Evolutionary conservation across 1,140 invertebrate genomes (phyloP), one percentile per base, ranked within the genome.

Genomic region (Trichonephila inaurata): DNA sequence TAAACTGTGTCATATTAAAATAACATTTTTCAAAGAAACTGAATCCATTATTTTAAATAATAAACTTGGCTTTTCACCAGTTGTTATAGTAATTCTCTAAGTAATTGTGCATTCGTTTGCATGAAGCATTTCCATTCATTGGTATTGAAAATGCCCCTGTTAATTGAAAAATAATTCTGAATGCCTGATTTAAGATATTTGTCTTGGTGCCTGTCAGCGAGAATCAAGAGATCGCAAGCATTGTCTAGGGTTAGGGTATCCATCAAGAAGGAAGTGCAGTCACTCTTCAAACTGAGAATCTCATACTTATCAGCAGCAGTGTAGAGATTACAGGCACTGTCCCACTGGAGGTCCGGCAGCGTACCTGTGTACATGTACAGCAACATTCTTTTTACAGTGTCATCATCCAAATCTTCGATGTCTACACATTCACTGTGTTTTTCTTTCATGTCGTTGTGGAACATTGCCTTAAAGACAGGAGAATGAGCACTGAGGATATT

Each of bases 391-490:
- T 44, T 6, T 1, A 72, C 16, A 19, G 66, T 44, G 61, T 10
- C 28, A n/a, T 18, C 21, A 58, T 44, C 66, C 40, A 77, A 7
- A 21, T 77, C 89, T n/a, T 1, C 21, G 33, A 91, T 91, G 8
- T 21, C 21, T 44, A 91, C 58, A 7, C 28, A 72, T 14, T 77
- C 40, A 1, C 16, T 58, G n/a, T 7, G 8, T 18, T 40, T 77
- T 12, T 91, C 64, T 18, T 40, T 24, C 40, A 81, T 77, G 24
- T 77, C 18, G 0, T 16, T 44, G 6, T 0, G 18, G 66, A 97
- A 97, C 97, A 97, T 97, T 18, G 97, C 97, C 95, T 97, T 97
- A 95, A 98, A 97, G 21, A 97, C 97, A 7, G 97, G 97, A 95
- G 97, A 97, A 94, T 96, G 96, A 16, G 97, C 96, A 14, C 97